Evolutionary conservation across 2,888 invertebrate genomes (phyloP), one percentile per base, ranked within the genome.

Genomic region (Andricus curvator): DNA sequence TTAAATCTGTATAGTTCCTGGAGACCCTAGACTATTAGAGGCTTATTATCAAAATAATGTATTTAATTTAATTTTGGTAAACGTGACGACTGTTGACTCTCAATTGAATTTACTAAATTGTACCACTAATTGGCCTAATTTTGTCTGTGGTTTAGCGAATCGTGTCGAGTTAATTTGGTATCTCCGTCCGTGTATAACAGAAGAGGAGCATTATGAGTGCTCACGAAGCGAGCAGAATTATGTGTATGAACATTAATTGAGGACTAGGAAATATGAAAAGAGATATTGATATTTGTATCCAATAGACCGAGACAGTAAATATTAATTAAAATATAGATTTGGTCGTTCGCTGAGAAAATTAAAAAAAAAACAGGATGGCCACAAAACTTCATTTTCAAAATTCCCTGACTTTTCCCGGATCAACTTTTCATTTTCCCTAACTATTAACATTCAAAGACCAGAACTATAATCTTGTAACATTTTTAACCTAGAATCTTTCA

Each of bases 111-210:
- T n/a, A n/a, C 56, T 33, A 33, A 70, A 25, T 22, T 48, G 56
- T 20, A n/a, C 22, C n/a, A 17, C n/a, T 74, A 74, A 56, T 56
- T 74, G 56, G 51, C 37, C 51, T 13, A 74, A 74, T 11, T 56
- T 22, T 37, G 11, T 22, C 11, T 60, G 56, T 60, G 56, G 22
- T 29, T 70, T 29, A 70, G 25, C 48, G 70, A 70, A 70, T 25
- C 48, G 29, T 48, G 48, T 20, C 51, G 20, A 70, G 11, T 51
- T 70, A 51, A 70, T 70, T 25, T 25, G 48, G 20, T 25, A 11
- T 29, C 20, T 70, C 17, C 51, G 11, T 33, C 29, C 70, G 48
- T 51, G 51, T 70, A 51, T 22, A 25, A 48, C 15, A 25, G 51
- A 70, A 48, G 20, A 70, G 29, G 22, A 48, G 29, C 48, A 51